Evolutionary conservation across 92 coral and sea anemone species (phyloP), one percentile per base, ranked within the genome.

Genomic region (Palythoa heliodiscus): DNA sequence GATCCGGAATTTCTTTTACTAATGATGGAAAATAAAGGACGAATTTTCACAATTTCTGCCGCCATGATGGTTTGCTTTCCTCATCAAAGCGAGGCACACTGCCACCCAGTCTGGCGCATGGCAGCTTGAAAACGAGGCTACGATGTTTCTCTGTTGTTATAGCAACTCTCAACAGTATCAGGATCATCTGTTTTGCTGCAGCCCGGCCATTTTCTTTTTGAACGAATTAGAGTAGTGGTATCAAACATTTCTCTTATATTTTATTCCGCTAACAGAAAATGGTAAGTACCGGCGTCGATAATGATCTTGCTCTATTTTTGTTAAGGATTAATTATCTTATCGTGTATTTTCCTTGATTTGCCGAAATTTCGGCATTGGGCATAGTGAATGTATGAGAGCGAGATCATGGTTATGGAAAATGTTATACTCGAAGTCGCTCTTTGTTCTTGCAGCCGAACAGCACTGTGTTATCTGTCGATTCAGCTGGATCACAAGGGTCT

Each of bases 401-500:
- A 25, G 24, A 55, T 5, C 2, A 1, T 17, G 19, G 24, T n/a
- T 12, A 52, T 7, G 16, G 20, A 14, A 63, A 7, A n/a, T 63
- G 69, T 63, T 16, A 16, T 61, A 61, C 9, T 61, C 68, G 7
- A 17, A 81, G 75, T 76, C 25, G 54, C 78, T 19, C 78, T 84
- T 22, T 78, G 17, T 66, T 37, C 9, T 87, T 66, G 61, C 83
- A 94, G 98, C 98, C 98, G 39, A 94, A 94, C 90, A 96, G 99
- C 69, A 92, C 95, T 50, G 88, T 96, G 50, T 91, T 92, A 9
- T 96, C 99, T 12, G 95, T 94, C 8, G 98, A 96, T 86, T 96
- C 99, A 3, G 82, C 92, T 29, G 98, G 98, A 23, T 96, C 99
- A 29, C 84, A 90, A 64, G 99, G 93, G 29, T 96, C 99, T 37